These are phyloP conservation scores for Desmophyllum pertusum DNA, from an alignment of 92 coral and sea anemone genomes.

Conservation along the genomic window DNA sequence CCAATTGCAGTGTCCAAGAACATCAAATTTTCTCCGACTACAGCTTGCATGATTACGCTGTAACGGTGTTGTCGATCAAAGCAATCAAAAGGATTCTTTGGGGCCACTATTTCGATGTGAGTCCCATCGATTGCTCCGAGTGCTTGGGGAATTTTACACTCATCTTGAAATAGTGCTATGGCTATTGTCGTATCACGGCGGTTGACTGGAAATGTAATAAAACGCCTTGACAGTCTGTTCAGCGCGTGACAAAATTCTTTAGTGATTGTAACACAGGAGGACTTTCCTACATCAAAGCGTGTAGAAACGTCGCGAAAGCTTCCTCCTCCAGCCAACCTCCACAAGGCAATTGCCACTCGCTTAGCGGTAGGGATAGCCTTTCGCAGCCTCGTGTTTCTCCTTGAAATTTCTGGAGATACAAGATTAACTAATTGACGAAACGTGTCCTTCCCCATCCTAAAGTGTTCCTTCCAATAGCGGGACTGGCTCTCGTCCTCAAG, in stretches of 20 bases:
- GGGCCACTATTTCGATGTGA: conserved; percentile 51
- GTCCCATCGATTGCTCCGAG: conserved; percentile 65
- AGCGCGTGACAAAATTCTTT: conserved; percentile 61
- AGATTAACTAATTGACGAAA: conserved; percentile 55
- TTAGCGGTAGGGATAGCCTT: conserved; percentile 50
- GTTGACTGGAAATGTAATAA: conserved; percentile 49
- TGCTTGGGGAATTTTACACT: conserved; percentile 51
- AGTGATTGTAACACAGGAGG: conserved; percentile 64
- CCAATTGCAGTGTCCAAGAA: conserved; percentile 68
- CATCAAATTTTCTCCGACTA: conserved; percentile 59
- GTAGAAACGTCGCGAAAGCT: conserved; percentile 64
- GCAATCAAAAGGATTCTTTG: conserved; percentile 42
- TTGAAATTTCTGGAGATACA: conserved; percentile 44
- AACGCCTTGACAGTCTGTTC: conserved; percentile 39
- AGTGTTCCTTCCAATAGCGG: conserved; percentile 74
- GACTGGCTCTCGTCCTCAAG: conserved; percentile 55
- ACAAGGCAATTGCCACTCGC: conserved; percentile 71
- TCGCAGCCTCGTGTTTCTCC: conserved; percentile 39
- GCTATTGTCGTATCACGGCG: conserved; percentile 51
- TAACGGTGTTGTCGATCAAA: conserved; percentile 47
- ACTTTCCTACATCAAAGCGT: conserved; percentile 72
- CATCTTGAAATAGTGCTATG: conserved; percentile 57
- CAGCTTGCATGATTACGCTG: conserved; percentile 54
- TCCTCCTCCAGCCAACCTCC: conserved; percentile 62
- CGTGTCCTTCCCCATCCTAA: conserved; percentile 65